phyloP scores from a whole-genome alignment of 2,888 invertebrate genomes.

The Malthinus seriepunctatus region DNA sequence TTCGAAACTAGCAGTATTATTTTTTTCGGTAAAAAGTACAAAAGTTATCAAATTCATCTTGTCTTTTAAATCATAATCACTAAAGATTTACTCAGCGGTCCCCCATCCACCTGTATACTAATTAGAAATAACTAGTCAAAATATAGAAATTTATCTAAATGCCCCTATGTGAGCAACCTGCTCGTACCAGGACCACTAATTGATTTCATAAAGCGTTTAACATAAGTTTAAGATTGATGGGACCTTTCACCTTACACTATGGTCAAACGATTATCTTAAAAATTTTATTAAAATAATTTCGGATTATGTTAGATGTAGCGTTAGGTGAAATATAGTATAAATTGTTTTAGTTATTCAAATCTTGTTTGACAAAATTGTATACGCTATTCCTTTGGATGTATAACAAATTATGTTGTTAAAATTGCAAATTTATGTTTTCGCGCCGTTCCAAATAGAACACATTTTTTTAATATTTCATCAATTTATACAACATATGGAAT shows the following conservation, averaged over 20 bases:
- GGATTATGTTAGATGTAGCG: too few species aligned
- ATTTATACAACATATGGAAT: too few species aligned
- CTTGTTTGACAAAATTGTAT: too few species aligned
- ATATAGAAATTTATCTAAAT: constrained; percentile 24
- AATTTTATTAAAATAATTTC: too few species aligned
- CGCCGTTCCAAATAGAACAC: too few species aligned
- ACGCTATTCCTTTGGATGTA: too few species aligned
- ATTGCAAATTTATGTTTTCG: too few species aligned
- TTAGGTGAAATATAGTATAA: too few species aligned
- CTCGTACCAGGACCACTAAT: constrained; percentile 12
- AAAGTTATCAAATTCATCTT: constrained; percentile 16
- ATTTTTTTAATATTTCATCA: too few species aligned
- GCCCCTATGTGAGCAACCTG: constrained; percentile 21
- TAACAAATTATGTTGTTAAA: too few species aligned
- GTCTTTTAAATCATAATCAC: constrained; percentile 28
- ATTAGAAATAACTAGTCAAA: constrained; percentile 30
- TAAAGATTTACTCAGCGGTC: constrained; percentile 22
- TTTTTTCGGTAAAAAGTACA: not conserved
- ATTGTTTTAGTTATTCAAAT: too few species aligned
- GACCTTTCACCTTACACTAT: constrained; percentile 14
- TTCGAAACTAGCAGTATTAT: constrained; percentile 11
- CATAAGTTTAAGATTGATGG: constrained; percentile 16
- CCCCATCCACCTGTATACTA: constrained; percentile 31
- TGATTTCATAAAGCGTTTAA: constrained; percentile 23
- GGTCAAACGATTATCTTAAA: too few species aligned